Evolutionary conservation across 2,888 invertebrate genomes (phyloP).

Genomic region (Trissoscelio sp.): DNA sequence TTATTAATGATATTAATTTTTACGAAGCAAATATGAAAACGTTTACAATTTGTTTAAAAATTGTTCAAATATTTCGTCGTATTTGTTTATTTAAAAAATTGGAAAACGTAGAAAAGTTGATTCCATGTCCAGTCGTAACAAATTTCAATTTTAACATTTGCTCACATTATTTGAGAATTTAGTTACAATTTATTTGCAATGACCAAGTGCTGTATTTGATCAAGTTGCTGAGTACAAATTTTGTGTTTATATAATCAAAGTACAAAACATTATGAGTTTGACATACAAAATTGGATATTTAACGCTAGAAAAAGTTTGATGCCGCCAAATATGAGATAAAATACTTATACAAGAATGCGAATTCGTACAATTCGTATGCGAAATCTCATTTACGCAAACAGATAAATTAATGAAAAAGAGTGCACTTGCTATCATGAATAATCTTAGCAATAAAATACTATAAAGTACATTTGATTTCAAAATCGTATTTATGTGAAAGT

Average conservation of each 20-base stretch:
- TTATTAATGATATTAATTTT: not conserved
- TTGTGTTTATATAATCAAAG: conserved; percentile 13
- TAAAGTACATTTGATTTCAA: not conserved
- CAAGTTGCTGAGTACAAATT: conserved; percentile 8
- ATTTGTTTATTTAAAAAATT: no score
- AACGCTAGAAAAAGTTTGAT: not conserved
- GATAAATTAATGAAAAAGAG: not conserved
- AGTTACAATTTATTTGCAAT: conserved; percentile 3
- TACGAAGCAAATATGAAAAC: not conserved
- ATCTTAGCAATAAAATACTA: not conserved
- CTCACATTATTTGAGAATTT: not conserved
- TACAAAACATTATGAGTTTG: conserved; percentile 5
- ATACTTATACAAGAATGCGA: not conserved
- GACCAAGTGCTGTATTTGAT: conserved; percentile 10
- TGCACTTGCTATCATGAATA: not conserved
- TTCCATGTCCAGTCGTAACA: not conserved
- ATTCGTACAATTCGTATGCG: no score
- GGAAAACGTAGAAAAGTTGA: conserved; percentile 10
- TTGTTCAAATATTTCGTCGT: no score
- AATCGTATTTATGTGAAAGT: not conserved
- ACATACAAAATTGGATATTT: conserved; percentile 4
- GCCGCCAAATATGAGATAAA: not conserved
- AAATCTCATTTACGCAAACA: no score
- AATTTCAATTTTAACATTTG: not conserved
- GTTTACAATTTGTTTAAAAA: no score